Evolutionary conservation across 2,797 vertebrate genomes (phyloP).

Genomic region (Sciurus carolinensis): DNA sequence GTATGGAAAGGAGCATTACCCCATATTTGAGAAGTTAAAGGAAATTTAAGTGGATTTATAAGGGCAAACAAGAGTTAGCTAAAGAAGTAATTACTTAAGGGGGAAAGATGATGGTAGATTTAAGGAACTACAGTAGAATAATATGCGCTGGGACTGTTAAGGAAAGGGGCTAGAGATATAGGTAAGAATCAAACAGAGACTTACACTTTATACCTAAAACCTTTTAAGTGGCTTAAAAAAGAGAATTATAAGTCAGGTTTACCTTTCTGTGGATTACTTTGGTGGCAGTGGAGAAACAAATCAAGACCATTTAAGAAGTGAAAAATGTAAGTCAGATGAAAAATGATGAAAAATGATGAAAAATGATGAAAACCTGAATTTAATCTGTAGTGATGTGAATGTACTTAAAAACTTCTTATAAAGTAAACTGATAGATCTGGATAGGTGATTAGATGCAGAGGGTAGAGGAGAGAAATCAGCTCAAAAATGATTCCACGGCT

Average conservation of each 20-base stretch:
- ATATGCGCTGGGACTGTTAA: not conserved
- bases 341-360: not conserved
- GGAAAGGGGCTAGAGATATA: not conserved
- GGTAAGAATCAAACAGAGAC: not conserved
- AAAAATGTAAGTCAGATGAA: not conserved
- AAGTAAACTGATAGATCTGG: not conserved
- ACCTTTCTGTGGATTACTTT: not conserved
- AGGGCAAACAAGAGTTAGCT: not conserved
- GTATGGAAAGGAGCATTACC: not conserved
- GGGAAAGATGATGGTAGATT: not conserved
- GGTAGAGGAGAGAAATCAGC: not conserved
- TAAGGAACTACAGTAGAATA: not conserved
- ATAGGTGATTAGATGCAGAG: not conserved
- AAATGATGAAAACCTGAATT: not conserved
- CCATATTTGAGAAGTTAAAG: not conserved
- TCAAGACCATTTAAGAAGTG: not conserved
- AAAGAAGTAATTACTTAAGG: constrained; percentile 27
- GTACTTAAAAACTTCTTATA: not conserved
- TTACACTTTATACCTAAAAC: not conserved
- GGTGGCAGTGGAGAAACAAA: constrained; percentile 10
- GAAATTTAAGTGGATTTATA: not conserved
- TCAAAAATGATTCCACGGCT: not conserved
- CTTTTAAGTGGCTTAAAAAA: not conserved
- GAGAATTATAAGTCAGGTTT: not conserved
- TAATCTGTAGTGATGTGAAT: not conserved